Percentiles rank a stretch among this genome's conserved stretches.
phyloP scores from a whole-genome alignment of 2,888 invertebrate genomes.

The Augochlorella aurata region DNA sequence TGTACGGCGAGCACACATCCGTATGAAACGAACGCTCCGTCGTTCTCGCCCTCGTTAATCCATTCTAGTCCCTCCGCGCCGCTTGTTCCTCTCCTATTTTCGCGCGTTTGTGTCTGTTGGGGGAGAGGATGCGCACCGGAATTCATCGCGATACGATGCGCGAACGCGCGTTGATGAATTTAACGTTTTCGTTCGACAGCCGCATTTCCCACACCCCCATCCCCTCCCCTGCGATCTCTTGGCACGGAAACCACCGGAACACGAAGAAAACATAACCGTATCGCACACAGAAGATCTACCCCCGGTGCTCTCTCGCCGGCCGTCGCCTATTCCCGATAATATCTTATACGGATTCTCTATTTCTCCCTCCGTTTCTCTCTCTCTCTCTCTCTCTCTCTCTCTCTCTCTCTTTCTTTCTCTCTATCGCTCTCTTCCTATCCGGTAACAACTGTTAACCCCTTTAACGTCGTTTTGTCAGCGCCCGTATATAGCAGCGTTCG shows the following conservation, averaged over 20 bases:
- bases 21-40: slow-evolving; percentile 25
- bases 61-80: slow-evolving; percentile 18
- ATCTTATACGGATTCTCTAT: slow-evolving; percentile 33
- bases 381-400: neutral
- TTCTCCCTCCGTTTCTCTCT: neutral
- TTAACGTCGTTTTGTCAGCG: slow-evolving; percentile 45
- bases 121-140: neutral
- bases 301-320: neutral
- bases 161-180: slow-evolving; percentile 22
- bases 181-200: slow-evolving; percentile 10
- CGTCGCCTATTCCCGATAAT: slow-evolving; percentile 37
- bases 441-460: slow-evolving; percentile 40
- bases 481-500: slow-evolving; percentile 27
- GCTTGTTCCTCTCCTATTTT: neutral
- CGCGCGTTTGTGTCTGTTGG: neutral
- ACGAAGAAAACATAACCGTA: slow-evolving; percentile 27
- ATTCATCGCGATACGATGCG: slow-evolving; percentile 6
- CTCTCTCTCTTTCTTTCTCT: neutral
- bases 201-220: neutral
- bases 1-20: slow-evolving; percentile 23
- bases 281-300: slow-evolving; percentile 24
- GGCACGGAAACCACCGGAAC: slow-evolving; percentile 23
- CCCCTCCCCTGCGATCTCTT: slow-evolving; percentile 6
- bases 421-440: neutral
- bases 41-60: slow-evolving; percentile 44